These are phyloP conservation scores for Vesta saturnalis DNA, from an alignment of 2,888 invertebrate genomes.

Conservation along the genomic window DNA sequence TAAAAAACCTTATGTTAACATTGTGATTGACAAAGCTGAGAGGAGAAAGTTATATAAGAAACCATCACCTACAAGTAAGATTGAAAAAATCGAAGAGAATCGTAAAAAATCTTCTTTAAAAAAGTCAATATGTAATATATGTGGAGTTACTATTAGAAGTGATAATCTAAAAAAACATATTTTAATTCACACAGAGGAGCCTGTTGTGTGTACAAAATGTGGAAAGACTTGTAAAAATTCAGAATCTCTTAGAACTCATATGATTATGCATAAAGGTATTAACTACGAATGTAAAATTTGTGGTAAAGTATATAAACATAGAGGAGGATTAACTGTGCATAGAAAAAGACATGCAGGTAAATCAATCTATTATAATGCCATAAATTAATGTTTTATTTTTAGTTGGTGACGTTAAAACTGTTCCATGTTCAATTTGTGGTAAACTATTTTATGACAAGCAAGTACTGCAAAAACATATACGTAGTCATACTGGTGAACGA, in stretches of 20 bases:
- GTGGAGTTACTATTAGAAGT: constrained; percentile 51
- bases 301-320: constrained; percentile 51
- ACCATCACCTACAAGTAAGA: too few relatives aligned
- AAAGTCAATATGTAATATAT: constrained; percentile 50
- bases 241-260: constrained; percentile 52
- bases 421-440: constrained; percentile 23
- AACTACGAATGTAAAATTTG: constrained; percentile 53
- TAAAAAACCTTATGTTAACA: not conserved
- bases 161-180: constrained; percentile 53
- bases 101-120: not conserved
- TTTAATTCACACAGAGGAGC: constrained; percentile 49
- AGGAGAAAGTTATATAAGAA: not conserved
- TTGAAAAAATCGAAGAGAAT: not conserved
- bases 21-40: not conserved
- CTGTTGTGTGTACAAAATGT: constrained; percentile 47
- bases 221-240: constrained; percentile 35
- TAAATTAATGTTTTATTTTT: not conserved
- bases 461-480: constrained; percentile 27
- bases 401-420: constrained; percentile 16
- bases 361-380: not conserved
- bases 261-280: constrained; percentile 49
- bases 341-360: constrained; percentile 31
- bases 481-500: constrained; percentile 32
- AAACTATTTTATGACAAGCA: constrained; percentile 22
- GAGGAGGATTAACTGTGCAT: constrained; percentile 32